These are phyloP conservation scores for Rotaria magnacalcarata DNA, from an alignment of 2,888 invertebrate species.

Conservation along the genomic window DNA sequence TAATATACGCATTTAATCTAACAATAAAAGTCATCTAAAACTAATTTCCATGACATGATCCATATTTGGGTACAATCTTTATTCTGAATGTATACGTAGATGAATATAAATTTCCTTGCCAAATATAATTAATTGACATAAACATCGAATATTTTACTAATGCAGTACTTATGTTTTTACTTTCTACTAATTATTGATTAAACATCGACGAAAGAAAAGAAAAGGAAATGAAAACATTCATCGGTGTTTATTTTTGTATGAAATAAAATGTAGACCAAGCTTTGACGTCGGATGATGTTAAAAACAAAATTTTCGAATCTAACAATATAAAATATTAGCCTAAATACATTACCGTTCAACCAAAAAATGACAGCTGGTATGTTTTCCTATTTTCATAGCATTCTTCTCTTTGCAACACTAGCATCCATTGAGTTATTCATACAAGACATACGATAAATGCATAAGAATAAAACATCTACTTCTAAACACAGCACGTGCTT, in stretches of 20 bases:
- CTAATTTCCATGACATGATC: background rate
- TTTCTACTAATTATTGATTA: background rate
- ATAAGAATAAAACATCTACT: too few species aligned
- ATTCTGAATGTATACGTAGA: background rate
- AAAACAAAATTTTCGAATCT: background rate
- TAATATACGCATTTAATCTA: slow-evolving; percentile 7
- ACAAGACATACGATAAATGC: too few species aligned
- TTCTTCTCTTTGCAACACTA: background rate
- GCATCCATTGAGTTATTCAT: background rate
- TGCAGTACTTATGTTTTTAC: background rate
- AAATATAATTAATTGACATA: background rate
- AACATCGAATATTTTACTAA: background rate
- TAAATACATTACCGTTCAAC: background rate
- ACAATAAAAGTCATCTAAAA: background rate
- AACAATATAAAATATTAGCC: background rate
- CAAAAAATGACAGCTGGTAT: background rate
- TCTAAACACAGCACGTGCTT: too few species aligned
- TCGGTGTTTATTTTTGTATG: background rate
- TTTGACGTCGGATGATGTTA: background rate
- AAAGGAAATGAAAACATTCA: background rate
- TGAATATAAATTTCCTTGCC: background rate
- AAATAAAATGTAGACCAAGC: background rate
- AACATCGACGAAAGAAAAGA: background rate
- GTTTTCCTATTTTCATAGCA: background rate
- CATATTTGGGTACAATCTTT: background rate